Evolutionary conservation across 2,888 invertebrate species (phyloP).

Genomic region (Drepanosiphum platanoidis): DNA sequence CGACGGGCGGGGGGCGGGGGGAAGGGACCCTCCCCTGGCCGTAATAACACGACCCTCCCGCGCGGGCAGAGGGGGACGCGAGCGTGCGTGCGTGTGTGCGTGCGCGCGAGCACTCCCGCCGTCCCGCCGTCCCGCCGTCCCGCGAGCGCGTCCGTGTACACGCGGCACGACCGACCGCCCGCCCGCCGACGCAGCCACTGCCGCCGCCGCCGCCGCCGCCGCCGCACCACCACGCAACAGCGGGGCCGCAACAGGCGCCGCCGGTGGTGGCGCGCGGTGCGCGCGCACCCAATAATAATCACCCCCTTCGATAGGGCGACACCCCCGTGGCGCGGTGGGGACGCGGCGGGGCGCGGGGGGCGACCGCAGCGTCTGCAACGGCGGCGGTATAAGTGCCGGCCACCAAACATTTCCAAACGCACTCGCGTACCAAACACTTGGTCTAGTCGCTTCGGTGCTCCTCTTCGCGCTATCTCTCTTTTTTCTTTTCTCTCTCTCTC

Average conservation of each 20-base stretch:
- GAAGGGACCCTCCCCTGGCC: not conserved
- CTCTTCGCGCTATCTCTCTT: slow-evolving; percentile 61
- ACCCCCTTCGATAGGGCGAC: slow-evolving; percentile 62
- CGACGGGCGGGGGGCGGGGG: not conserved
- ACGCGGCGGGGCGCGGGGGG: slow-evolving; percentile 53
- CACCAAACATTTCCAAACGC: slow-evolving; percentile 62
- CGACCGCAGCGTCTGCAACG: slow-evolving; percentile 59
- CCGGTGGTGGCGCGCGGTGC: slow-evolving; percentile 60
- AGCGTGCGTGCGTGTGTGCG: not conserved
- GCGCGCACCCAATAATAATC: slow-evolving; percentile 63
- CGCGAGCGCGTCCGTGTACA: not conserved
- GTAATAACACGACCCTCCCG: slow-evolving; percentile 16
- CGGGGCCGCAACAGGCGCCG: slow-evolving; percentile 61
- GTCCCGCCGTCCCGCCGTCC: too few species aligned
- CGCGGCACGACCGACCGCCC: slow-evolving; percentile 13
- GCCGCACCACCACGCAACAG: slow-evolving; percentile 52
- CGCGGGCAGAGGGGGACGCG: not conserved
- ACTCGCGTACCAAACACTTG: slow-evolving; percentile 61
- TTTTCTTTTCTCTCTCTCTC: slow-evolving; percentile 53
- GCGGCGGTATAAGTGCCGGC: slow-evolving; percentile 56
- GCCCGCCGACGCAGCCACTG: slow-evolving; percentile 25
- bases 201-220: slow-evolving; percentile 28
- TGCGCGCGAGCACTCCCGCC: too few species aligned
- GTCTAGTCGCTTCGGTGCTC: slow-evolving; percentile 60
- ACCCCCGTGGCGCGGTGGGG: slow-evolving; percentile 33